Evolutionary conservation across 2,797 vertebrate species (phyloP).

Genomic region (Sitta carolinensis): DNA sequence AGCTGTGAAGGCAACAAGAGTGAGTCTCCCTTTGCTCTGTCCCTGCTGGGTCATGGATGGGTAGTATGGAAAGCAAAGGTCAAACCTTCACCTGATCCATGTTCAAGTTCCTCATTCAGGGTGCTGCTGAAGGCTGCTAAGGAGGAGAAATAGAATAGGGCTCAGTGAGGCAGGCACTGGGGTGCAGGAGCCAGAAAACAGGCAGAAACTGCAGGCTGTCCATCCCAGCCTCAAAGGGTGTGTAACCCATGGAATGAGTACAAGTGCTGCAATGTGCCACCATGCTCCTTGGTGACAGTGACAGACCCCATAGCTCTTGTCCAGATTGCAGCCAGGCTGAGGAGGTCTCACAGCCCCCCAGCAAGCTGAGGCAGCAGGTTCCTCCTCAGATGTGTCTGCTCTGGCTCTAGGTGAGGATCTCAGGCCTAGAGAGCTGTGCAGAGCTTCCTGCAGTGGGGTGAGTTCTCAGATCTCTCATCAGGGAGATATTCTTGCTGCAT

Average conservation of each 20-base stretch:
- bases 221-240: fast-evolving
- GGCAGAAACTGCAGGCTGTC: not conserved
- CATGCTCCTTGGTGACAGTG: not conserved
- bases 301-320: not conserved
- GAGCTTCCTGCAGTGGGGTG: fast-evolving
- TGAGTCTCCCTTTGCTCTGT: slow-evolving; percentile 8
- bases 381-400: not conserved
- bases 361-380: not conserved
- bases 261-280: not conserved
- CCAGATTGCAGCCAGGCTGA: not conserved
- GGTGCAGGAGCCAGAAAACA: not conserved
- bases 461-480: fast-evolving
- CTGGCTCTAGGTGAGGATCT: not conserved
- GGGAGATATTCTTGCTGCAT: not conserved
- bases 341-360: not conserved
- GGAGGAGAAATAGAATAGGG: not conserved
- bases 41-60: not conserved
- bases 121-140: not conserved
- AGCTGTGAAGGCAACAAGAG: not conserved
- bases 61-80: not conserved
- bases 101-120: not conserved
- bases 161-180: not conserved
- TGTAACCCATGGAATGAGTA: not conserved
- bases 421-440: not conserved
- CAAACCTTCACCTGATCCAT: not conserved